These are phyloP conservation scores for Strigamia crassipes DNA, from an alignment of 2,888 invertebrate genomes.

Conservation along the genomic window DNA sequence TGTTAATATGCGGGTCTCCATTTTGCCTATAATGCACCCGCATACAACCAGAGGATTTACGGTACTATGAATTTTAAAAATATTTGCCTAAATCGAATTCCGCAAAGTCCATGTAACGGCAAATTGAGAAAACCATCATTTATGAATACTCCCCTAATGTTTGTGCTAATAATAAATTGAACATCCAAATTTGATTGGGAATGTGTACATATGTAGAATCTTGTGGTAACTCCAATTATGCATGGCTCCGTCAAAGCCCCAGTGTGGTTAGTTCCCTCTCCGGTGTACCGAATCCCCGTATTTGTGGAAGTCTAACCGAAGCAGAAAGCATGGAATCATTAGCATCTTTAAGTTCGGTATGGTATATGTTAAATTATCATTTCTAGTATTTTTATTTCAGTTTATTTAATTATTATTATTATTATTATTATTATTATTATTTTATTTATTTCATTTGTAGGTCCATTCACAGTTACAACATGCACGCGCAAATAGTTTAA, in stretches of 20 bases:
- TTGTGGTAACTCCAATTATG: constrained; percentile 49
- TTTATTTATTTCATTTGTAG: constrained; percentile 59
- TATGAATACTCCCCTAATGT: background rate
- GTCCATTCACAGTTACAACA: constrained; percentile 70
- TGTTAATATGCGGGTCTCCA: no score
- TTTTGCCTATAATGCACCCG: no score
- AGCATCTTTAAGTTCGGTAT: constrained; percentile 56
- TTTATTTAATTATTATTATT: constrained; percentile 52
- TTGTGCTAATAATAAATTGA: background rate
- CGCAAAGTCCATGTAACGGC: no score
- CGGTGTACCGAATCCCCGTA: constrained; percentile 34
- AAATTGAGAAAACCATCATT: background rate
- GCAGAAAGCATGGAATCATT: constrained; percentile 79
- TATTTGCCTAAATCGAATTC: no score
- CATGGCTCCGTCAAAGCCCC: constrained; percentile 53
- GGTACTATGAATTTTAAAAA: no score
- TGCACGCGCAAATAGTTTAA: constrained; percentile 71
- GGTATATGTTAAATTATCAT: background rate
- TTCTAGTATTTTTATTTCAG: constrained; percentile 52
- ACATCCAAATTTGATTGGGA: background rate
- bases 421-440: background rate
- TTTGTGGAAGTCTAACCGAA: constrained; percentile 71
- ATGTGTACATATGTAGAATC: constrained; percentile 19
- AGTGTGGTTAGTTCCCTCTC: constrained; percentile 50
- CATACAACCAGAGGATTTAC: no score